phyloP scores from a whole-genome alignment of 2,113 vertebrate genomes.

The Henicopernis longicauda region DNA sequence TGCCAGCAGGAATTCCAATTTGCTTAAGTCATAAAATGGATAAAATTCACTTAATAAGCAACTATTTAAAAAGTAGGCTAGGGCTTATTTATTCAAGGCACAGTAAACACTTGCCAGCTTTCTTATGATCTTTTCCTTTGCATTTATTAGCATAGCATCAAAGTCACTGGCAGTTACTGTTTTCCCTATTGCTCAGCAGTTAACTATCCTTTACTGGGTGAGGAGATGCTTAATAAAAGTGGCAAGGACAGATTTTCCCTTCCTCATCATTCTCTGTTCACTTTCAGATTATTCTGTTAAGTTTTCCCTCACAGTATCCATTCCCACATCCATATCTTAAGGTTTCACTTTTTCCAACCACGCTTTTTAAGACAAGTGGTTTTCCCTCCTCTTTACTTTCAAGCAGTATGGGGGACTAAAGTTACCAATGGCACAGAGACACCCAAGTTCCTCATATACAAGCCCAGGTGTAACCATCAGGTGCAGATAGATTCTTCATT shows the following conservation, averaged over 20 bases:
- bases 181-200: not conserved
- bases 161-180: not conserved
- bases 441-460: not conserved
- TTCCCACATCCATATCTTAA: not conserved
- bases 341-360: not conserved
- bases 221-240: not conserved
- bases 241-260: not conserved
- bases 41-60: constrained; percentile 9
- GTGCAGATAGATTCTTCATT: not conserved
- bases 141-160: not conserved
- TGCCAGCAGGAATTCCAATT: not conserved
- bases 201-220: not conserved
- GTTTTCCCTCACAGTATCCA: not conserved
- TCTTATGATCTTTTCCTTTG: not conserved
- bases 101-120: not conserved
- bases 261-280: not conserved
- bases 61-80: not conserved
- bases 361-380: not conserved
- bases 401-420: not conserved
- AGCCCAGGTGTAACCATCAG: not conserved
- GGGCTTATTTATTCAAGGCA: not conserved
- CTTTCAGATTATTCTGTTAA: not conserved
- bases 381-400: not conserved
- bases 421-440: not conserved
- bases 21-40: not conserved